Conservation (phyloP, 2,888 invertebrate species). For the Hirtodrosophila cameraria region DNA sequence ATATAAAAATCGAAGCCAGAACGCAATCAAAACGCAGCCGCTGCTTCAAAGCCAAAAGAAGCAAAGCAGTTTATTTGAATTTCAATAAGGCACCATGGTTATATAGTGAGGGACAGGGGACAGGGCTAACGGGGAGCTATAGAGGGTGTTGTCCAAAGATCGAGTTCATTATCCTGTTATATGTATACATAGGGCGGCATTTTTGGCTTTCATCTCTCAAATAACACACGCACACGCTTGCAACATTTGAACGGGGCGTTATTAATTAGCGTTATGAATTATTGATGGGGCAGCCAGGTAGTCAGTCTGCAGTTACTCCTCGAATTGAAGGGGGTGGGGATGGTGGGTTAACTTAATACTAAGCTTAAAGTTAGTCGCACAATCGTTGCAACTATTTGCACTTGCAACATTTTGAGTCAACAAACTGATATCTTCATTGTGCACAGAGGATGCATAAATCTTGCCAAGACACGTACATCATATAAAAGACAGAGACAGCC, state of each 20-base stretch:
- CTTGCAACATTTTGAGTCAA: constrained; percentile 18
- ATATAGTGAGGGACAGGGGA: no score
- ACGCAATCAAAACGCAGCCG: constrained; percentile 42
- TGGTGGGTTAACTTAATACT: no score
- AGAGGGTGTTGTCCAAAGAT: constrained; percentile 18
- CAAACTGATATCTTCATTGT: constrained; percentile 70
- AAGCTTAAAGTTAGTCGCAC: constrained; percentile 29
- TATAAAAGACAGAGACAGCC: not conserved
- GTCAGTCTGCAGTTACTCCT: not conserved
- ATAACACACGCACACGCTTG: constrained; percentile 39
- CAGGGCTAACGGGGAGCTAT: not conserved
- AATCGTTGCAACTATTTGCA: constrained; percentile 43
- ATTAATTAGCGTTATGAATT: constrained; percentile 84
- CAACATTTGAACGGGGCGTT: constrained; percentile 80
- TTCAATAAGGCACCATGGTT: constrained; percentile 70
- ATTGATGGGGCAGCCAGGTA: constrained; percentile 66
- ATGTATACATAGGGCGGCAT: constrained; percentile 54
- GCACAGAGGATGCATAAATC: constrained; percentile 76
- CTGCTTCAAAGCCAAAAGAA: constrained; percentile 22
- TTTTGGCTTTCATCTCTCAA: constrained; percentile 70
- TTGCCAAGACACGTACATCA: constrained; percentile 56
- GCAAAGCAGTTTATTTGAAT: constrained; percentile 73
- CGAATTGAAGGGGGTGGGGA: no score
- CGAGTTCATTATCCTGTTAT: constrained; percentile 76
- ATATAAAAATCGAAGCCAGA: constrained; percentile 14